A percentile compares a stretch with the other conserved stretches of the same genome.
Conservation (phyloP, 2,888 invertebrate species). For the Fragum fragum region DNA sequence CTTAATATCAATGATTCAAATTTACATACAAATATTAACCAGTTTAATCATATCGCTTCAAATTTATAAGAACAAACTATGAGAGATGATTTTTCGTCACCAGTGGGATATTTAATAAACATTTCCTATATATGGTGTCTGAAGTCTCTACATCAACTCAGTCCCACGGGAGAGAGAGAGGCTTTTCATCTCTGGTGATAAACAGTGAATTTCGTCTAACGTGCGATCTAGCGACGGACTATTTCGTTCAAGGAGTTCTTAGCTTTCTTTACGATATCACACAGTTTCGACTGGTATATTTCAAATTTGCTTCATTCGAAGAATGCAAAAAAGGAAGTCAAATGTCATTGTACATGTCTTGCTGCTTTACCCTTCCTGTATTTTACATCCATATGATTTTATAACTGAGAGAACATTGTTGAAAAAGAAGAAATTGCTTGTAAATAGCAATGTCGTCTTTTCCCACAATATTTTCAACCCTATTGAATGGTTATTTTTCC, state of each 20-base stretch:
- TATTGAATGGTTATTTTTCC: background rate
- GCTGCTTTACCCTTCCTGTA: too few species aligned
- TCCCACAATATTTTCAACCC: conserved; percentile 10
- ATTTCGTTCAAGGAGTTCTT: too few species aligned
- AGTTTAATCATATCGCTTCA: background rate
- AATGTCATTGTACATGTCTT: too few species aligned
- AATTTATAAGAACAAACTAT: background rate
- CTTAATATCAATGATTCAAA: too few species aligned
- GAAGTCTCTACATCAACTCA: background rate
- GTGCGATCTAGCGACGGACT: background rate
- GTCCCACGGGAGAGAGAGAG: background rate
- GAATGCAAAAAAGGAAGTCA: too few species aligned
- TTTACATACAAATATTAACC: too few species aligned
- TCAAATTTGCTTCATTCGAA: too few species aligned
- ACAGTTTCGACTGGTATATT: too few species aligned
- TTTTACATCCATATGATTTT: too few species aligned
- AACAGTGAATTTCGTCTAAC: background rate
- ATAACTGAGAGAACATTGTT: background rate
- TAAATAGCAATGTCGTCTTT: background rate
- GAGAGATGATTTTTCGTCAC: conserved; percentile 6
- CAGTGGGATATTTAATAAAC: background rate
- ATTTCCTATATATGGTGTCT: conserved; percentile 1
- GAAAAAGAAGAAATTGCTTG: conserved; percentile 5
- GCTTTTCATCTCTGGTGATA: background rate
- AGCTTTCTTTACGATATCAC: too few species aligned